phyloP scores from a whole-genome alignment of 2,888 invertebrate genomes.

The Hydrotaea cyrtoneurina region DNA sequence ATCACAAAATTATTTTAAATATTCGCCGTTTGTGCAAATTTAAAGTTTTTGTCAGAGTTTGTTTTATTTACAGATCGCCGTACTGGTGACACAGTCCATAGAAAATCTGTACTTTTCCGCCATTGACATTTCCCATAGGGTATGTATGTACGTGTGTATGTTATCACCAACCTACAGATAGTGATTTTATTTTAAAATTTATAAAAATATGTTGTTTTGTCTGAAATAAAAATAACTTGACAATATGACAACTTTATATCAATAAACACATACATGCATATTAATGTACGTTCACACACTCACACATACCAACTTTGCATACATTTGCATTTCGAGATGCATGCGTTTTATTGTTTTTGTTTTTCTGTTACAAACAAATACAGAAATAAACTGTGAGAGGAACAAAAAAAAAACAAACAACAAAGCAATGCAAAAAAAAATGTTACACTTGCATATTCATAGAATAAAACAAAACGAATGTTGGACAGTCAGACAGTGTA shows the following conservation, averaged over 20 bases:
- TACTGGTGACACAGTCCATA: too few relatives aligned
- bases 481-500: too few relatives aligned
- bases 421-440: background rate
- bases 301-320: background rate
- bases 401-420: too few relatives aligned
- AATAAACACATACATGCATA: slow-evolving; percentile 27
- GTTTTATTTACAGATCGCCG: too few relatives aligned
- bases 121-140: too few relatives aligned
- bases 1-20: too few relatives aligned
- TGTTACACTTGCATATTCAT: background rate
- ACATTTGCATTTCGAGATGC: background rate
- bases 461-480: too few relatives aligned
- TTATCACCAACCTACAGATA: too few relatives aligned
- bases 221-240: slow-evolving; percentile 25
- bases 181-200: background rate
- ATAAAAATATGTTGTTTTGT: background rate
- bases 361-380: background rate
- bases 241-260: slow-evolving; percentile 50
- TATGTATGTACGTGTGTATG: too few relatives aligned
- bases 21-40: too few relatives aligned
- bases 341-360: background rate
- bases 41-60: too few relatives aligned
- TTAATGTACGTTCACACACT: background rate
- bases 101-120: too few relatives aligned
- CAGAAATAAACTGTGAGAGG: background rate